These are phyloP conservation scores for Trinorchestia longiramus DNA, from an alignment of 1,140 invertebrate species.

Conservation along the genomic window DNA sequence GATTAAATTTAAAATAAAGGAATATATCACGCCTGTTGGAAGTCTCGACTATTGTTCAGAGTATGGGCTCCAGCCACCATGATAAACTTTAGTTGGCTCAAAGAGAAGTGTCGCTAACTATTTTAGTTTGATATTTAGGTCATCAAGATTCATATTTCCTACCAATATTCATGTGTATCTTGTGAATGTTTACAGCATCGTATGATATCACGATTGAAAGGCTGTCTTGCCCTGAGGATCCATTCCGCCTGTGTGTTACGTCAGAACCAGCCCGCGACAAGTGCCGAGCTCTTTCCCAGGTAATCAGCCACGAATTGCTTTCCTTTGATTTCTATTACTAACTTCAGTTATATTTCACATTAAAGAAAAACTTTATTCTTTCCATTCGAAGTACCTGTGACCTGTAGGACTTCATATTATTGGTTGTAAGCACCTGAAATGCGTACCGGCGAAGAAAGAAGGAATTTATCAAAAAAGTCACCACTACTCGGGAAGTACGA, in stretches of 20 bases:
- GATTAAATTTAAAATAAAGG: too few species aligned
- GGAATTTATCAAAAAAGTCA: too few species aligned
- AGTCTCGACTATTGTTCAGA: too few species aligned
- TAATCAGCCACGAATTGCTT: background rate
- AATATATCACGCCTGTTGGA: too few species aligned
- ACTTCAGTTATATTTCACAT: background rate
- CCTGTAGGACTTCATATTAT: background rate
- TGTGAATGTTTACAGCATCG: slow-evolving; percentile 49
- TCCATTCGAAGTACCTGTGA: background rate
- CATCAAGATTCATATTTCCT: too few species aligned
- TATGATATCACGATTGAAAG: slow-evolving; percentile 78
- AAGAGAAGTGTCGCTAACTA: too few species aligned
- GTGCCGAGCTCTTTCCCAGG: slow-evolving; percentile 74
- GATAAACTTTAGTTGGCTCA: too few species aligned
- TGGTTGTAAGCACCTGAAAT: too few species aligned
- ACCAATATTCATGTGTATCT: background rate
- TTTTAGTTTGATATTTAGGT: too few species aligned
- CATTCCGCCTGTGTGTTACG: slow-evolving; percentile 77
- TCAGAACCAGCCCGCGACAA: slow-evolving; percentile 76
- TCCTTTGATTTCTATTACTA: background rate
- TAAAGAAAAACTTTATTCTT: background rate
- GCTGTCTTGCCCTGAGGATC: slow-evolving; percentile 74
- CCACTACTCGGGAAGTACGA: too few species aligned
- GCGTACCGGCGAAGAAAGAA: too few species aligned
- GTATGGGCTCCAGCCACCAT: too few species aligned